Conservation (phyloP, 2,797 vertebrate genomes). For the Bovichtus diacanthus region DNA sequence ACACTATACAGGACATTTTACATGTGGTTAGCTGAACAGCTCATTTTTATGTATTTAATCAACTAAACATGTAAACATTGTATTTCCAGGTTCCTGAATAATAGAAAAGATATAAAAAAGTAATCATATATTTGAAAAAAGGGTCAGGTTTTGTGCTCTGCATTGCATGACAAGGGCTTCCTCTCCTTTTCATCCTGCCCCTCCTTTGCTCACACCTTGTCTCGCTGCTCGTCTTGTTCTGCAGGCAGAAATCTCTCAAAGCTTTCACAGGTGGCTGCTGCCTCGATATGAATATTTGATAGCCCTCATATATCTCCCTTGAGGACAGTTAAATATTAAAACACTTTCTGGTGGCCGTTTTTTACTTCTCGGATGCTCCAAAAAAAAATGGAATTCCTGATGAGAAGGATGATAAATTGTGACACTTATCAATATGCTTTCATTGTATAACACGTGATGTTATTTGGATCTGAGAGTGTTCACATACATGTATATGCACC, state of each 20-base stretch:
- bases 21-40: background rate
- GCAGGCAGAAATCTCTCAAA: constrained; percentile 65
- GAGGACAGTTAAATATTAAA: constrained; percentile 83
- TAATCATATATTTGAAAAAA: background rate
- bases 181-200: background rate
- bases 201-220: constrained; percentile 46
- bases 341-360: constrained; percentile 68
- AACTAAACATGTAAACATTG: background rate
- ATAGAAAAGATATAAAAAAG: background rate
- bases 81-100: background rate
- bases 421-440: constrained; percentile 21
- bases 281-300: constrained; percentile 83
- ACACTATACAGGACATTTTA: background rate
- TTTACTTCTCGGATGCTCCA: constrained; percentile 49
- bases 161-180: constrained; percentile 6
- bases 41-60: background rate
- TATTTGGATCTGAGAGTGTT: constrained; percentile 2
- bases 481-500: background rate
- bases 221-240: constrained; percentile 50
- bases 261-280: constrained; percentile 77
- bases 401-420: background rate
- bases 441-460: background rate
- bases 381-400: constrained; percentile 30
- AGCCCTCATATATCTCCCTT: constrained; percentile 72
- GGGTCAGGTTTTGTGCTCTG: background rate